These are phyloP conservation scores for Megalopta genalis DNA, from an alignment of 1,140 invertebrate species.

Conservation along the genomic window DNA sequence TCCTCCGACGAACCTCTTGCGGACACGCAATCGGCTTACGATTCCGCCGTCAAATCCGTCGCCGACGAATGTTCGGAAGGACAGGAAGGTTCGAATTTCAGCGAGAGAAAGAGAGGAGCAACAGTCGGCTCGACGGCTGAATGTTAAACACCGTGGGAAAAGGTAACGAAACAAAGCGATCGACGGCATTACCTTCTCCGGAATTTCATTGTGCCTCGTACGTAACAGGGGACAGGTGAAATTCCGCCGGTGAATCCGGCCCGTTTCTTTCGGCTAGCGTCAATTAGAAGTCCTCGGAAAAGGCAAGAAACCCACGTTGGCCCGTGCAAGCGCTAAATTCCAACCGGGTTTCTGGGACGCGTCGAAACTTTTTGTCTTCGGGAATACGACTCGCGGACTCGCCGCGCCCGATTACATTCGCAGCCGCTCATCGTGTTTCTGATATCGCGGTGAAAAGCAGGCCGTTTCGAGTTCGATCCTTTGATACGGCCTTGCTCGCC, in stretches of 20 bases:
- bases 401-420: not conserved
- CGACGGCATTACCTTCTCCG: not conserved
- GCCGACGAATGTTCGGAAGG: not conserved
- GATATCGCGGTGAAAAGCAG: not conserved
- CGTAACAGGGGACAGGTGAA: not conserved
- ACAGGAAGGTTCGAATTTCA: not conserved
- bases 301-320: slow-evolving; percentile 22
- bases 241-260: slow-evolving; percentile 13
- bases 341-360: slow-evolving; percentile 23
- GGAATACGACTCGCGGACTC: not conserved
- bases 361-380: slow-evolving; percentile 14
- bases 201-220: slow-evolving; percentile 19
- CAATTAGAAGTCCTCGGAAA: slow-evolving; percentile 32
- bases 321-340: slow-evolving; percentile 20
- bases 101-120: too few relatives aligned
- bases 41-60: not conserved
- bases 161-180: too few relatives aligned
- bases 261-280: not conserved
- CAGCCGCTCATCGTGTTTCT: not conserved
- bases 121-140: not conserved
- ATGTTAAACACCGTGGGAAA: not conserved
- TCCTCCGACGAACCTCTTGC: too few relatives aligned
- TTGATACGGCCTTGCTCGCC: not conserved
- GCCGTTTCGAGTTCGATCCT: not conserved
- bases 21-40: too few relatives aligned